phyloP scores from a whole-genome alignment of 1,140 invertebrate species.

The Ceratina australensis region DNA sequence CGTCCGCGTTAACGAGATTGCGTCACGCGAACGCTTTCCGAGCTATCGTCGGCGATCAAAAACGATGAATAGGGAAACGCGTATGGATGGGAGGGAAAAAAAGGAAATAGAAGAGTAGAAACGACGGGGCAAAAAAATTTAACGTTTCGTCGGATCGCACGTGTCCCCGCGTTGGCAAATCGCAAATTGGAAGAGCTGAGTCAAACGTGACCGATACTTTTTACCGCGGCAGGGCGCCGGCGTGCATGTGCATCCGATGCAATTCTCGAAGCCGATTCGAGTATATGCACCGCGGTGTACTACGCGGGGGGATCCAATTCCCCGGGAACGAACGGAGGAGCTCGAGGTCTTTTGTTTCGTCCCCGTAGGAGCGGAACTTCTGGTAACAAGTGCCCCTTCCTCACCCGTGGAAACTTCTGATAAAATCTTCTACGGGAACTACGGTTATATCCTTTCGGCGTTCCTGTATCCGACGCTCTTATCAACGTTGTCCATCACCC shows the following conservation, averaged over 20 bases:
- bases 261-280: conserved; percentile 37
- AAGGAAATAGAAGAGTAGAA: not conserved
- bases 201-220: conserved; percentile 20
- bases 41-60: no score
- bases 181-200: conserved; percentile 23
- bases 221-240: not conserved
- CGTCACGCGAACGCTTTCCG: not conserved
- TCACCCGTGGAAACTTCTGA: conserved; percentile 14
- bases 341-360: conserved; percentile 35
- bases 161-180: not conserved
- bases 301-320: conserved; percentile 30
- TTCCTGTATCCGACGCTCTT: conserved; percentile 1
- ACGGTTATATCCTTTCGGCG: conserved; percentile 28
- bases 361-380: conserved; percentile 23
- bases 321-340: not conserved
- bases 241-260: not conserved
- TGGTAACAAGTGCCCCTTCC: conserved; percentile 28
- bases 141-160: not conserved
- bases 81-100: not conserved
- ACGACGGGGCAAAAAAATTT: not conserved
- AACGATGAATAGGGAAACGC: not conserved
- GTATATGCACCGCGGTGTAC: conserved; percentile 12
- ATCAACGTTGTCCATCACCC: conserved; percentile 16
- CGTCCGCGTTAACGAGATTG: not conserved
- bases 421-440: conserved; percentile 32